phyloP scores from a whole-genome alignment of 2,113 vertebrate species.

The Paradoxurus hermaphroditus region DNA sequence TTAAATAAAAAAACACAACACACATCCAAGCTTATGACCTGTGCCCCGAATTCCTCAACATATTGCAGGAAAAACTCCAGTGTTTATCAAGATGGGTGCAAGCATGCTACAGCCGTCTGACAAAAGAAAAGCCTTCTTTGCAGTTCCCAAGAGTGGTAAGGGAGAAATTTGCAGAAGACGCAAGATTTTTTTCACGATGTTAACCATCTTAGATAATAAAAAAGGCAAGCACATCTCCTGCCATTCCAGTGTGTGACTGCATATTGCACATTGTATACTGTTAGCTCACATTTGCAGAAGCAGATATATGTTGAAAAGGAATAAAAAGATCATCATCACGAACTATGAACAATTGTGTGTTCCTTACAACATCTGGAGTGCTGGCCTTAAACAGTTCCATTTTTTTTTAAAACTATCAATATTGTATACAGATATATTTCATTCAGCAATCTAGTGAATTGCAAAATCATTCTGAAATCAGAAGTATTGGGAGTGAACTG shows the following conservation, averaged over 20 bases:
- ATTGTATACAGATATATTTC: slow-evolving; percentile 14
- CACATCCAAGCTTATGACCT: not conserved
- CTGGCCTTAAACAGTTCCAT: not conserved
- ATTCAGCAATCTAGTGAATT: not conserved
- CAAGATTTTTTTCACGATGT: slow-evolving; percentile 32
- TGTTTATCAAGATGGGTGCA: slow-evolving; percentile 46
- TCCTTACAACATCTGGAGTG: slow-evolving; percentile 52
- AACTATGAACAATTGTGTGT: slow-evolving; percentile 29
- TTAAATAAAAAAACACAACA: slow-evolving; percentile 25
- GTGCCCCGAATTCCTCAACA: not conserved
- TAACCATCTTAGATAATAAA: slow-evolving; percentile 48
- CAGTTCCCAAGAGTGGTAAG: slow-evolving; percentile 33
- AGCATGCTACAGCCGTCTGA: slow-evolving; percentile 14
- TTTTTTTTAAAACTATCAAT: not conserved
- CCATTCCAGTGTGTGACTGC: slow-evolving; percentile 41
- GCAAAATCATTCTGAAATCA: slow-evolving; percentile 33
- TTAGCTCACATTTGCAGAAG: slow-evolving; percentile 53
- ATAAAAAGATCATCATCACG: slow-evolving; percentile 51
- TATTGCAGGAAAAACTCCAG: slow-evolving; percentile 24
- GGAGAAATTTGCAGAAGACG: slow-evolving; percentile 45
- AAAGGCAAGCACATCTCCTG: slow-evolving; percentile 52
- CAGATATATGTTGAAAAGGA: slow-evolving; percentile 58
- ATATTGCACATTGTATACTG: slow-evolving; percentile 31
- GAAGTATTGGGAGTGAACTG: not conserved
- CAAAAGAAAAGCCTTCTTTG: slow-evolving; percentile 52